Conservation (phyloP, 2,797 vertebrate species). For the Peromyscus melanophrys region DNA sequence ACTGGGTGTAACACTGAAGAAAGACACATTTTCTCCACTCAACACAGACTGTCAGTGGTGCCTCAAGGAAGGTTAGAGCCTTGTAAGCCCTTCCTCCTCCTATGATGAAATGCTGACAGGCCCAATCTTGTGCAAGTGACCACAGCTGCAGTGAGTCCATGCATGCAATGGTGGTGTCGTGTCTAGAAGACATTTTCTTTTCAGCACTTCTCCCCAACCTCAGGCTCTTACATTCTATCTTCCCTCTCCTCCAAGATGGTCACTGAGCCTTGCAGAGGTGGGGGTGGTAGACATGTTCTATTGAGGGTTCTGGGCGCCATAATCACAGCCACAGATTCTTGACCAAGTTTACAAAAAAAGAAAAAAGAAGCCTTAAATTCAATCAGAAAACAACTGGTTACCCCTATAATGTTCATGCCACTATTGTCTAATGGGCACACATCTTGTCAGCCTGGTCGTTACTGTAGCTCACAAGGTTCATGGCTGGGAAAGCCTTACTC, state of each 20-base stretch:
- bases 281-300: neutral
- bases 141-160: neutral
- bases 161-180: neutral
- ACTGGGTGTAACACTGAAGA: neutral
- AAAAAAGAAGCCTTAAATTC: neutral
- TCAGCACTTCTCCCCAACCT: neutral
- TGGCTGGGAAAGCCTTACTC: neutral
- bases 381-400: neutral
- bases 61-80: neutral
- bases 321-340: neutral
- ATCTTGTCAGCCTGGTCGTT: neutral
- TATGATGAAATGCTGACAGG: neutral
- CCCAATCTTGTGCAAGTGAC: neutral
- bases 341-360: neutral
- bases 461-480: neutral
- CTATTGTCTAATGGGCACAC: neutral
- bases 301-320: neutral
- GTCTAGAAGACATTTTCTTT: neutral
- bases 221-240: neutral
- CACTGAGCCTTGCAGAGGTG: neutral
- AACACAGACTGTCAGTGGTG: neutral
- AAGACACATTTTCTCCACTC: neutral
- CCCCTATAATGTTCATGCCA: neutral
- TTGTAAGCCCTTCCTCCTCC: neutral
- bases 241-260: neutral